Base-by-base conservation (phyloP, 2,113 vertebrate genomes). In the Alethe diademata region DNA sequence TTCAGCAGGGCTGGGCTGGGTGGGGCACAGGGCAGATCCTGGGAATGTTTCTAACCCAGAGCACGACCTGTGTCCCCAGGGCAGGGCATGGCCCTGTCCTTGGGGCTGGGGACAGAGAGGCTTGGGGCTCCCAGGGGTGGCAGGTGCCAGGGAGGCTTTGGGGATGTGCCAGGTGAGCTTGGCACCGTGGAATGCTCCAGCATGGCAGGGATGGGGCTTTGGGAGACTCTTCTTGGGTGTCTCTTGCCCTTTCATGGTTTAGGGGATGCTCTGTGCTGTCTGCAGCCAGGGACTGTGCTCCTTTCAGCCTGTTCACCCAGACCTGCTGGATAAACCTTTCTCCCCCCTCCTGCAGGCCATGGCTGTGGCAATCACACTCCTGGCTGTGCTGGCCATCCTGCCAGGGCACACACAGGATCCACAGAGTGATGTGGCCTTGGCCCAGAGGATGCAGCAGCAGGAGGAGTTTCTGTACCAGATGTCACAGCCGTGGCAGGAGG, bases 401-500 rank as follows among this genome's bases (percentile, higher is more conserved):
- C 12, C 11, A 0, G 2, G 11, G 12, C 31, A 6, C 7, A 33
- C 57, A 26, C 8, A 40, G 4, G 1, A 17, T 8, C 18, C 8
- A 4, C 35, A 48, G 28, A 2, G 2, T 0, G 2, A 45, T 3
- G 1, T 5, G 23, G 57, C 20, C 24, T 1, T 1, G 1, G 13
- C 1, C 8, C 22, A 36, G 56, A 0, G 0, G 35, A 43, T 28
- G 31, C 8, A 6, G 70, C n/a, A 47, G 40, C 1, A 0, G 0
- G 2, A 50, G 36, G 33, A 14, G 7, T 38, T 57, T 26, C 57
- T 84, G 50, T 4, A 0, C 0, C 28, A 16, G 33, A 4, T 64
- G 42, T 15, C 0, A 0, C 0, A 0, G 36, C 23, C 57, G 57
- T 14, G 33, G 36, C 43, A 38, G 36, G 50, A 65, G 38, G 1